Base-by-base conservation (phyloP, 2,113 vertebrate species). In the Pterophyllum scalare region DNA sequence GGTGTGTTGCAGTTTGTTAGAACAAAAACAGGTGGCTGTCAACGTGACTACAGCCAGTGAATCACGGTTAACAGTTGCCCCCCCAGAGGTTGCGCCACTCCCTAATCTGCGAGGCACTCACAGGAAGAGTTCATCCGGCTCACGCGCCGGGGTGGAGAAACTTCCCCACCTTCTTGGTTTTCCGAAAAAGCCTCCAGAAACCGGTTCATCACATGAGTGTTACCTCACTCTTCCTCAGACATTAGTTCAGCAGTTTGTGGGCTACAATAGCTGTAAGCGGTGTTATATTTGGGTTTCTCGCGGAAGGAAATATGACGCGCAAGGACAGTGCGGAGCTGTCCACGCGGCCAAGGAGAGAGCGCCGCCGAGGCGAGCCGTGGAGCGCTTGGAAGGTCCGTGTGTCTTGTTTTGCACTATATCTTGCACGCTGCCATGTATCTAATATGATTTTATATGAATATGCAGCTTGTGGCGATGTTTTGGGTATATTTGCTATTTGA, bases 21-120 rank as follows among this genome's bases (percentile, higher is more conserved):
- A 77, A 82, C 61, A 76, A 85, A 59, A 90, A 91, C 93, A 94
- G 93, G 92, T 93, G 93, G 79, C 62, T 81, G 82, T 77, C 89
- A 86, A 84, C 58, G 88, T 87, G 87, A 91, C 83, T 78, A n/a
- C 43, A 74, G 88, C 43, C 38, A 72, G 33, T 86, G 80, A 89
- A 86, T 91, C 74, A 81, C 28, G 5, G 74, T 38, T 12, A 77
- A 60, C 79, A 91, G 78, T 86, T 90, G 87, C 15, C n/a, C 77
- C 28, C 35, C 76, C 9, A 35, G 46, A 82, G 60, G 87, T 80
- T 83, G 46, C 70, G 20, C 78, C 87, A 20, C 84, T 81, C 70
- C 77, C 75, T 56, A 54, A 64, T 80, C 76, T 60, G 67, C 38
- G 1, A 38, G 7, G 7, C 43, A 28, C 57, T 4, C 79, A 8